These are phyloP conservation scores for Bruchidius siliquastri DNA, from an alignment of 2,888 invertebrate species.

Conservation along the genomic window DNA sequence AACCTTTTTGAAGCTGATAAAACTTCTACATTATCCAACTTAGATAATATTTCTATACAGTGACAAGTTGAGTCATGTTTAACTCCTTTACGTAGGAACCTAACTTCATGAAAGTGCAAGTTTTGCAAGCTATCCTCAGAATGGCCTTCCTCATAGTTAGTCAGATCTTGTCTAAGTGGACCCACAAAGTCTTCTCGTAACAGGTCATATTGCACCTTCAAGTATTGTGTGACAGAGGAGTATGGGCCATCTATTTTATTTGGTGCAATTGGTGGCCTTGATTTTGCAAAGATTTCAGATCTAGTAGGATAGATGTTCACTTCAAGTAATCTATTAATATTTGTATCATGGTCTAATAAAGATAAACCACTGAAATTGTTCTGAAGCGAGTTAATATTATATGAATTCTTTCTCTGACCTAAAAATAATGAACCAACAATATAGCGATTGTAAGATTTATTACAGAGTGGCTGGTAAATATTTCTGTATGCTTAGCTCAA, in stretches of 20 bases:
- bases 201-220: background rate
- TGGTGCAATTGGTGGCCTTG: background rate
- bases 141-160: background rate
- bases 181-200: background rate
- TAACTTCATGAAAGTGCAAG: conserved; percentile 7
- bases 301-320: too few relatives aligned
- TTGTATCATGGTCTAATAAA: too few relatives aligned
- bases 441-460: too few relatives aligned
- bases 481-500: too few relatives aligned
- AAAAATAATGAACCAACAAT: too few relatives aligned
- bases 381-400: too few relatives aligned
- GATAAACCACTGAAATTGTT: too few relatives aligned
- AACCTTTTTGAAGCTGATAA: conserved; percentile 55
- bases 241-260: conserved; percentile 1
- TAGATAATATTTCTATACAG: conserved; percentile 23
- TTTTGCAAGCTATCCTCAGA: background rate
- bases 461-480: too few relatives aligned
- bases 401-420: too few relatives aligned
- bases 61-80: conserved; percentile 22
- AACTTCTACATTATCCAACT: conserved; percentile 34
- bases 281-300: too few relatives aligned
- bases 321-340: too few relatives aligned
- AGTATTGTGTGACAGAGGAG: background rate
- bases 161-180: background rate
- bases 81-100: conserved; percentile 21